A percentile compares a stretch with the other conserved stretches of the same genome.
Evolutionary conservation across 2,888 invertebrate genomes (phyloP).

Genomic region (Cryptocephalus primarius): DNA sequence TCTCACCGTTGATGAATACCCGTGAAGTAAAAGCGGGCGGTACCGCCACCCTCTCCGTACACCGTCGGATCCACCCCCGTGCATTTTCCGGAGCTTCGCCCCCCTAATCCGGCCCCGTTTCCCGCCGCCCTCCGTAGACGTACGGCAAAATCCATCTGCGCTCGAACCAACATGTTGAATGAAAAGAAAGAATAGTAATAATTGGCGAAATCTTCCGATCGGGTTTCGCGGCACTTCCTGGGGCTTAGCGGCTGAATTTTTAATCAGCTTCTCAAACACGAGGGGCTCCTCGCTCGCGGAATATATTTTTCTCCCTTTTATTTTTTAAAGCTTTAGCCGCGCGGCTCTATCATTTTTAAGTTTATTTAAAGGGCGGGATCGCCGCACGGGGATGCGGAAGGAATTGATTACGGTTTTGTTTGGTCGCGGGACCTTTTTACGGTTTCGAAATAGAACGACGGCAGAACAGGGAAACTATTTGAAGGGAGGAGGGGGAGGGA

Average conservation of each 20-base stretch:
- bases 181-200: conserved; percentile 34
- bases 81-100: too few species aligned
- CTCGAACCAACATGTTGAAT: conserved; percentile 11
- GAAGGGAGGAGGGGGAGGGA: too few species aligned
- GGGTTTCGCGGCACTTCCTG: conserved; percentile 34
- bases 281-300: background rate
- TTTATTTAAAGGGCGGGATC: conserved; percentile 19
- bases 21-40: too few species aligned
- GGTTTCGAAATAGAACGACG: too few species aligned
- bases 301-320: conserved; percentile 25
- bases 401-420: background rate
- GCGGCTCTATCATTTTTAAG: conserved; percentile 28
- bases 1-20: too few species aligned
- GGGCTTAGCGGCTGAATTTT: conserved; percentile 37
- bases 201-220: conserved; percentile 35
- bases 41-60: too few species aligned
- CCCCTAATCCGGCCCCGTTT: too few species aligned
- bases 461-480: too few species aligned
- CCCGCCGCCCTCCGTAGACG: too few species aligned
- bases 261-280: conserved; percentile 39
- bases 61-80: too few species aligned
- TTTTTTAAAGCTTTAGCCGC: conserved; percentile 24
- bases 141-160: conserved; percentile 2
- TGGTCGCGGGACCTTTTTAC: too few species aligned
- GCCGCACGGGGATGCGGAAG: background rate